phyloP scores from a whole-genome alignment of 2,797 vertebrate species.

The Lateolabrax maculatus region DNA sequence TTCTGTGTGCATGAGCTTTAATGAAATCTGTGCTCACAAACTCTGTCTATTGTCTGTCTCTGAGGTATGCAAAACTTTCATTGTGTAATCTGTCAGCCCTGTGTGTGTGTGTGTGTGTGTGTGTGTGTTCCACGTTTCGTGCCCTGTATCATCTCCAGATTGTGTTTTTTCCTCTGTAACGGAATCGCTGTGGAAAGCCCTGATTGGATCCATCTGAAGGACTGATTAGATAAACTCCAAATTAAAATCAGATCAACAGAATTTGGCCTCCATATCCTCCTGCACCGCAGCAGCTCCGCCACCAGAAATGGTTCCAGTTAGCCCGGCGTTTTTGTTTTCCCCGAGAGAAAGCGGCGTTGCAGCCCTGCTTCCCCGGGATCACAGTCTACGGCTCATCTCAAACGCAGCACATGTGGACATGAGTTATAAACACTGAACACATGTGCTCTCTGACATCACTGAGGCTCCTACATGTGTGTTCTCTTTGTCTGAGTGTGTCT shows the following conservation, averaged over 20 bases:
- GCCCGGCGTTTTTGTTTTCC: slow-evolving; percentile 20
- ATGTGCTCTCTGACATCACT: slow-evolving; percentile 76
- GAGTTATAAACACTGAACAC: slow-evolving; percentile 76
- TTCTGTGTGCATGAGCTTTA: neutral
- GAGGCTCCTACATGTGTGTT: slow-evolving; percentile 66
- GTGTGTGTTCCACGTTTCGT: slow-evolving; percentile 45
- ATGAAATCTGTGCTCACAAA: slow-evolving; percentile 14
- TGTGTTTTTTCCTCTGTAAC: slow-evolving; percentile 77
- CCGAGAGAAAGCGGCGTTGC: slow-evolving; percentile 55
- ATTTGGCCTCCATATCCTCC: slow-evolving; percentile 72
- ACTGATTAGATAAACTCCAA: slow-evolving; percentile 83
- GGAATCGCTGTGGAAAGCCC: slow-evolving; percentile 69
- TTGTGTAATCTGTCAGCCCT: slow-evolving; percentile 49
- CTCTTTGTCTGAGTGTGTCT: slow-evolving; percentile 56
- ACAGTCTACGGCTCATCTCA: slow-evolving; percentile 70
- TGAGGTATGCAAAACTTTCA: slow-evolving; percentile 41
- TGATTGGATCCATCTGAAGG: slow-evolving; percentile 81
- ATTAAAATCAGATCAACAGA: slow-evolving; percentile 82
- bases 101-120: slow-evolving; percentile 3
- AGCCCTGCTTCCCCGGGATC: slow-evolving; percentile 66
- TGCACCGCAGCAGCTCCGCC: slow-evolving; percentile 61
- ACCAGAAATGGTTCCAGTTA: slow-evolving; percentile 77
- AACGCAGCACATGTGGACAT: slow-evolving; percentile 69
- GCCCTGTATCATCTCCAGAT: slow-evolving; percentile 75
- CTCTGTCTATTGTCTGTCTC: slow-evolving; percentile 39